These are phyloP conservation scores for Scaptomyza reducta DNA, from an alignment of 2,888 invertebrate genomes.

Conservation along the genomic window DNA sequence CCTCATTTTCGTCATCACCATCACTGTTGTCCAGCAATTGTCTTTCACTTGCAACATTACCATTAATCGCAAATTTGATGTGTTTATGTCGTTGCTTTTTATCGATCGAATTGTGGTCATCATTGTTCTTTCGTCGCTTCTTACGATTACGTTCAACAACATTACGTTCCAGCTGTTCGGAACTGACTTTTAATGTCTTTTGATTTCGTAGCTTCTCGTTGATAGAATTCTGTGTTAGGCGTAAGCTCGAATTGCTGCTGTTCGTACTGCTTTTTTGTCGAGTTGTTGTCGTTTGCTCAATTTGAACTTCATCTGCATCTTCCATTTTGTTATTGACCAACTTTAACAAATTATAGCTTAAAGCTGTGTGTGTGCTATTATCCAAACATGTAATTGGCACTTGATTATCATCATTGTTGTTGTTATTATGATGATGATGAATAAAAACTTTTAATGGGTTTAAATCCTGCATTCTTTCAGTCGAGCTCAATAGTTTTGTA, in stretches of 20 bases:
- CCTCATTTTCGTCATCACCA: conserved; percentile 36
- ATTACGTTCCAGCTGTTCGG: conserved; percentile 11
- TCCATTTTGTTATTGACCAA: conserved; percentile 34
- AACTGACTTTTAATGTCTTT: conserved; percentile 7
- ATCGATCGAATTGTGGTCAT: background rate
- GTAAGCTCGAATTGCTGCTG: conserved; percentile 63
- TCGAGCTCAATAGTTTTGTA: background rate
- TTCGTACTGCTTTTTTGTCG: background rate
- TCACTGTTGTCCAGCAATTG: conserved; percentile 50
- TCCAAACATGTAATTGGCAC: conserved; percentile 4
- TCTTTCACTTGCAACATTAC: conserved; percentile 47
- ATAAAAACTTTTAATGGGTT: conserved; percentile 50
- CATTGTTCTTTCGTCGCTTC: conserved; percentile 45
- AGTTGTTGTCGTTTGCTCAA: background rate
- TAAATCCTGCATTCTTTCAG: conserved; percentile 6
- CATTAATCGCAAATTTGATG: conserved; percentile 68
- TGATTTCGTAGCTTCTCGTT: conserved; percentile 59
- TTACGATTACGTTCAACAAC: conserved; percentile 36
- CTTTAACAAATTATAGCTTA: conserved; percentile 51
- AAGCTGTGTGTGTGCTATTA: background rate
- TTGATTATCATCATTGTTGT: conserved; percentile 8
- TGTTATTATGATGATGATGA: conserved; percentile 15
- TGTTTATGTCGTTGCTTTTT: conserved; percentile 55
- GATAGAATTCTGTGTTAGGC: conserved; percentile 61
- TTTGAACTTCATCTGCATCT: background rate